These are phyloP conservation scores for Hyles vespertilio DNA, from an alignment of 1,140 invertebrate genomes.

Conservation along the genomic window DNA sequence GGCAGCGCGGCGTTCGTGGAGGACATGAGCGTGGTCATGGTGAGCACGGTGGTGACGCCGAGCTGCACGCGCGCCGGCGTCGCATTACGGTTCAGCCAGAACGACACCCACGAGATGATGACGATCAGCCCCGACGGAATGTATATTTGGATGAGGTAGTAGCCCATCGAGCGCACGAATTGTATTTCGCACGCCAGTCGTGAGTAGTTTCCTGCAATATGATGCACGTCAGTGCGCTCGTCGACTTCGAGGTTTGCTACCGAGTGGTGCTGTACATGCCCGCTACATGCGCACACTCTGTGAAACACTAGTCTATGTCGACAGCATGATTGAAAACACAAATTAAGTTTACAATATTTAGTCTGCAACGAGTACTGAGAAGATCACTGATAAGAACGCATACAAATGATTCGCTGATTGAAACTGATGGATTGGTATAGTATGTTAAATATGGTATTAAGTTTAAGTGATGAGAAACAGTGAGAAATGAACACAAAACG, in stretches of 20 bases:
- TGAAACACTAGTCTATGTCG: too few relatives aligned
- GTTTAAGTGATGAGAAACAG: too few relatives aligned
- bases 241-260: background rate
- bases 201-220: slow-evolving; percentile 94
- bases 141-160: slow-evolving; percentile 99
- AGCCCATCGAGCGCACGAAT: slow-evolving; percentile 98
- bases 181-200: slow-evolving; percentile 97
- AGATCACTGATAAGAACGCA: too few relatives aligned
- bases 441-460: too few relatives aligned
- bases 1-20: slow-evolving; percentile 98
- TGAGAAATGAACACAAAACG: slow-evolving; percentile 20
- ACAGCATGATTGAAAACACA: too few relatives aligned
- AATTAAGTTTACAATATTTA: too few relatives aligned
- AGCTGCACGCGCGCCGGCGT: slow-evolving; percentile 97
- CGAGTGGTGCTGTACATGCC: background rate
- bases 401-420: too few relatives aligned
- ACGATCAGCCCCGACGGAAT: slow-evolving; percentile 99
- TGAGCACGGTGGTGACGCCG: slow-evolving; percentile 97
- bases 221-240: background rate
- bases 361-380: too few relatives aligned
- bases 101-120: slow-evolving; percentile 99
- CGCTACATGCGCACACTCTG: too few relatives aligned
- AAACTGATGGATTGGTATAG: too few relatives aligned
- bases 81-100: slow-evolving; percentile 94
- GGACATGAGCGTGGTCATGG: slow-evolving; percentile 99